phyloP scores from a whole-genome alignment of 1,140 invertebrate genomes.

The Gryon sp. region DNA sequence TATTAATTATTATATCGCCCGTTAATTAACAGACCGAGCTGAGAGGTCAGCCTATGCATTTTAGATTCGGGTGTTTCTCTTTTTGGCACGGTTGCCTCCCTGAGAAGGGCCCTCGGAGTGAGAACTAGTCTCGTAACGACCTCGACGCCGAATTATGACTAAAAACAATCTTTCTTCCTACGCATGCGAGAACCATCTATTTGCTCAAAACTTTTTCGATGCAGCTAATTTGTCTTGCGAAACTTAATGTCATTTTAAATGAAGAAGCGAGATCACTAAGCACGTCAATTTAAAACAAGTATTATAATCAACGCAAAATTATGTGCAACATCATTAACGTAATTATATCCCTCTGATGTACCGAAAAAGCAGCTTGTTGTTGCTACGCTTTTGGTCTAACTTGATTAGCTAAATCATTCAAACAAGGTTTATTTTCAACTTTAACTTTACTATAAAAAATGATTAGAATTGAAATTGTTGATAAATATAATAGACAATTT shows the following conservation, averaged over 20 bases:
- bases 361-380: too few relatives aligned
- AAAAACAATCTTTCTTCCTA: conserved; percentile 38
- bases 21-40: conserved; percentile 65
- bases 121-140: conserved; percentile 42
- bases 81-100: conserved; percentile 9
- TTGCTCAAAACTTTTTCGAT: conserved; percentile 33
- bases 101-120: not conserved
- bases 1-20: conserved; percentile 69
- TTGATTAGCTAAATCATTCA: too few relatives aligned
- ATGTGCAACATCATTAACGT: conserved; percentile 17
- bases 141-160: conserved; percentile 15
- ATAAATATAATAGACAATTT: too few relatives aligned
- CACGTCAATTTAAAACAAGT: conserved; percentile 22
- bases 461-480: too few relatives aligned
- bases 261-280: conserved; percentile 20
- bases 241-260: conserved; percentile 45
- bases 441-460: too few relatives aligned
- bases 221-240: conserved; percentile 31
- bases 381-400: too few relatives aligned
- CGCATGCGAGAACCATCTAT: conserved; percentile 34
- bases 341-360: conserved; percentile 17
- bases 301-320: conserved; percentile 22
- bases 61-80: conserved; percentile 44
- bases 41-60: conserved; percentile 49
- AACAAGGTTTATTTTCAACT: too few relatives aligned